Evolutionary conservation across 1,140 invertebrate species (phyloP).

Genomic region (Megalopta genalis): DNA sequence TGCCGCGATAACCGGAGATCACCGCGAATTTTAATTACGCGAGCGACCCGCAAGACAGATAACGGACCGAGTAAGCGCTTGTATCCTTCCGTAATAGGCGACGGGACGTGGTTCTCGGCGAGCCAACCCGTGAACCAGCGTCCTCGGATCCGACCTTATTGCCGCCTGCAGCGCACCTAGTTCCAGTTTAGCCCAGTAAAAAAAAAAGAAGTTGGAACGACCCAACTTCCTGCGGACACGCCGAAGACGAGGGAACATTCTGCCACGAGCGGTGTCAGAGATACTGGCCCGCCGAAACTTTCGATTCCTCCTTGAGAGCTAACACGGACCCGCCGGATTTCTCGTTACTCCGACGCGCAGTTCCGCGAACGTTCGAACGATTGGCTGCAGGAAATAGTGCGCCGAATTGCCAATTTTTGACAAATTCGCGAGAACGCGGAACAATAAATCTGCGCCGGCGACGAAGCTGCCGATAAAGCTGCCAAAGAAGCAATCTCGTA

Average conservation of each 20-base stretch:
- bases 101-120: not conserved
- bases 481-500: too few relatives aligned
- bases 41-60: not conserved
- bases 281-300: not conserved
- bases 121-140: not conserved
- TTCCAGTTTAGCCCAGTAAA: slow-evolving; percentile 11
- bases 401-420: too few relatives aligned
- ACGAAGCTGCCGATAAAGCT: too few relatives aligned
- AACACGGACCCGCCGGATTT: not conserved
- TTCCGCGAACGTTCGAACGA: not conserved
- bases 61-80: not conserved
- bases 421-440: too few relatives aligned
- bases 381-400: not conserved
- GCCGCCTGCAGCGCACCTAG: not conserved
- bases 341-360: not conserved
- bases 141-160: not conserved
- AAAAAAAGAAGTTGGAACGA: slow-evolving; percentile 23
- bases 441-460: too few relatives aligned
- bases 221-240: not conserved
- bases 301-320: not conserved
- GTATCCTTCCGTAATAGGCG: not conserved
- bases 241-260: not conserved
- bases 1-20: not conserved
- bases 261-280: not conserved
- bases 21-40: slow-evolving; percentile 28